Percentiles rank a stretch among this genome's conserved stretches.
These are phyloP conservation scores for Apodemus sylvaticus DNA, from an alignment of 2,113 vertebrate genomes.

Conservation along the genomic window DNA sequence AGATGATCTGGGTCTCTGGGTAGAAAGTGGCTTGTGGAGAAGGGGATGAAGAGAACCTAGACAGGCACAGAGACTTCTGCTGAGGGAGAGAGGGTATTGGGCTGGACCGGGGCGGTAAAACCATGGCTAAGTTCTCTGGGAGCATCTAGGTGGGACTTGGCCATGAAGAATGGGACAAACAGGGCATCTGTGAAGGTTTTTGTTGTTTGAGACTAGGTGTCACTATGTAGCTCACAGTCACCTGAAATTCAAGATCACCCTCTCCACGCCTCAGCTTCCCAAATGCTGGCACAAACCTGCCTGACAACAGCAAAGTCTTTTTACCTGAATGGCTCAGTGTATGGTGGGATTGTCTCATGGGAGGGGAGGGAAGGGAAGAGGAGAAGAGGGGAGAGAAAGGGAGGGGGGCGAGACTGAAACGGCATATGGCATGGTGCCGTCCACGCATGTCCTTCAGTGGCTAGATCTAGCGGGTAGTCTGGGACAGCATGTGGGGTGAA, in stretches of 20 bases:
- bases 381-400: too few relatives aligned
- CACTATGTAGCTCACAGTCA: background rate
- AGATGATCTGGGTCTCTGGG: background rate
- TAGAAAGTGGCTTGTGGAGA: background rate
- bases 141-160: background rate
- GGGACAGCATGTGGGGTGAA: background rate
- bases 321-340: background rate
- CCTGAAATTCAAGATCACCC: background rate
- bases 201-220: background rate
- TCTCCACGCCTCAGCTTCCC: background rate
- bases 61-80: background rate
- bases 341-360: background rate
- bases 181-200: background rate
- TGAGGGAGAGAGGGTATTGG: background rate
- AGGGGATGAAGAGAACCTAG: background rate
- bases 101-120: too few relatives aligned
- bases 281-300: background rate
- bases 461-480: background rate
- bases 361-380: background rate
- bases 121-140: background rate
- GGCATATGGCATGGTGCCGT: background rate
- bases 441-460: background rate
- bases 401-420: background rate
- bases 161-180: fast-evolving
- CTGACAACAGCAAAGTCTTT: background rate